Evolutionary conservation across 1,140 invertebrate species (phyloP).

Genomic region (Drosophila subpulchrella): DNA sequence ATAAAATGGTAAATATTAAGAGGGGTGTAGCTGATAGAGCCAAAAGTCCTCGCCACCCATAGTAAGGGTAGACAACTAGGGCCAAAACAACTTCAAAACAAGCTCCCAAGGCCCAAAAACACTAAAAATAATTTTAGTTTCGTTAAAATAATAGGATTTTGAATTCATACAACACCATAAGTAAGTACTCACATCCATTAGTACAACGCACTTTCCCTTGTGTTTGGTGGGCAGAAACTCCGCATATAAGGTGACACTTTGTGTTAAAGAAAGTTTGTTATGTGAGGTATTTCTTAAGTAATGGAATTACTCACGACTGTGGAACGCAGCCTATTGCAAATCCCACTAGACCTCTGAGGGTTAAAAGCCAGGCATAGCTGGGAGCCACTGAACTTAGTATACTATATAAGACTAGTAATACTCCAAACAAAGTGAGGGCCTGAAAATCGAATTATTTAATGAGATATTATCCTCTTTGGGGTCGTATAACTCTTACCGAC

Average conservation of each 20-base stretch:
- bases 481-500: conserved; percentile 86
- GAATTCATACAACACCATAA: background rate
- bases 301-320: conserved; percentile 91
- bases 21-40: conserved; percentile 94
- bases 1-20: conserved; percentile 92
- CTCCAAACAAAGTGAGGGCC: conserved; percentile 88
- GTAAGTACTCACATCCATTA: conserved; percentile 93
- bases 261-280: background rate
- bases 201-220: conserved; percentile 96
- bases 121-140: conserved; percentile 86
- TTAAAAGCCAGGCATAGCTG: conserved; percentile 95
- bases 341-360: conserved; percentile 95
- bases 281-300: background rate
- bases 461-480: background rate
- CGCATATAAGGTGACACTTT: conserved; percentile 96
- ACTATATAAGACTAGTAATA: conserved; percentile 96
- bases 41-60: conserved; percentile 96
- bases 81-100: conserved; percentile 96
- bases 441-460: background rate
- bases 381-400: conserved; percentile 95
- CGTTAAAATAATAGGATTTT: background rate
- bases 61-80: conserved; percentile 94
- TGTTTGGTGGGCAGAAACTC: conserved; percentile 97
- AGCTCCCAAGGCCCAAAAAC: conserved; percentile 98
- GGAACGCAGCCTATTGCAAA: conserved; percentile 98